phyloP scores from a whole-genome alignment of 2,113 vertebrate genomes.

The Colaptes auratus region DNA sequence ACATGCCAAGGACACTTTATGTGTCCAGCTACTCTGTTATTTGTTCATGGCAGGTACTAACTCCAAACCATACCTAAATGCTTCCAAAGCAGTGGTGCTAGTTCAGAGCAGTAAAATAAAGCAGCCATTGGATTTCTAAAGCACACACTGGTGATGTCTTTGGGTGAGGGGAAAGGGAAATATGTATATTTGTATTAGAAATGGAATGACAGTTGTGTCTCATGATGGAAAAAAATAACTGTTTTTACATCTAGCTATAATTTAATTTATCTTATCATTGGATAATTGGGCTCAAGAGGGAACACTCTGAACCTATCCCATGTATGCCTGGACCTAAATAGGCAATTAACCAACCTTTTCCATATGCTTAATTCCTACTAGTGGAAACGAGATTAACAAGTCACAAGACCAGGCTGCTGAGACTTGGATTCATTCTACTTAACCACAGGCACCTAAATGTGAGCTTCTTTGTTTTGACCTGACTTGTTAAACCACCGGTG shows the following conservation, averaged over 20 bases:
- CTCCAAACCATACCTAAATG: not conserved
- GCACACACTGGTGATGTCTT: not conserved
- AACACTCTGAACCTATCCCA: not conserved
- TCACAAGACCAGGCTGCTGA: not conserved
- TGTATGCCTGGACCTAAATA: not conserved
- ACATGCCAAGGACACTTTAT: not conserved
- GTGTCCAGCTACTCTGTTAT: not conserved
- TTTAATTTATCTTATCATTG: slow-evolving; percentile 41
- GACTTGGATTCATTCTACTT: not conserved
- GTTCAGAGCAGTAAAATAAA: not conserved
- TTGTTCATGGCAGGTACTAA: not conserved
- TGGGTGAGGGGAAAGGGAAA: not conserved
- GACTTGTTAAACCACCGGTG: not conserved
- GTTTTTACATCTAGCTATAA: slow-evolving; percentile 14
- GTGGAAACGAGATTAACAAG: not conserved
- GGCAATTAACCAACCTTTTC: not conserved
- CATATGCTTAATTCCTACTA: not conserved
- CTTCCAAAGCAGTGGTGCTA: not conserved
- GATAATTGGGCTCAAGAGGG: not conserved
- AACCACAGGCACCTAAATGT: accelerated
- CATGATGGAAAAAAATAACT: slow-evolving; percentile 9
- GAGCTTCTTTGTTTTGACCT: not conserved
- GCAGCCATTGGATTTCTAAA: not conserved
- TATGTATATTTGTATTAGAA: not conserved
- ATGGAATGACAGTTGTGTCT: slow-evolving; percentile 26